These are phyloP conservation scores for Dascyllus trimaculatus DNA, from an alignment of 2,113 vertebrate genomes.

Conservation along the genomic window DNA sequence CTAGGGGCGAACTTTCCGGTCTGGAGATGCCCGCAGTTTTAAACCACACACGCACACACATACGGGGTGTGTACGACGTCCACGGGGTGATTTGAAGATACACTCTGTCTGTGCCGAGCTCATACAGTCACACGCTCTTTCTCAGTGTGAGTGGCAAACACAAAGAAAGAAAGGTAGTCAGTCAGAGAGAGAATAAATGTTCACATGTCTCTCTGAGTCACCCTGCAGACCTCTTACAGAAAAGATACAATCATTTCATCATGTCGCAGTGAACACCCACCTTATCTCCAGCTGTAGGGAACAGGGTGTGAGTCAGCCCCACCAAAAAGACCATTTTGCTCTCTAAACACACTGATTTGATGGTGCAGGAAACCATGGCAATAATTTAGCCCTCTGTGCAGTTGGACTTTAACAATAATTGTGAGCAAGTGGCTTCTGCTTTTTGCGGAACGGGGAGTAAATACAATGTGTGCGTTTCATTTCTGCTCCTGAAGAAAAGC, in stretches of 20 bases:
- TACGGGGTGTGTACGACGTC: slow-evolving; percentile 1
- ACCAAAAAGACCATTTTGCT: slow-evolving; percentile 42
- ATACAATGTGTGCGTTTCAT: slow-evolving; percentile 52
- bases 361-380: slow-evolving; percentile 38
- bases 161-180: slow-evolving; percentile 50
- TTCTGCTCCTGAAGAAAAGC: slow-evolving; percentile 35
- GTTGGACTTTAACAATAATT: slow-evolving; percentile 49
- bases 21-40: slow-evolving; percentile 27
- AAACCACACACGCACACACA: slow-evolving; percentile 6
- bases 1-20: slow-evolving; percentile 48
- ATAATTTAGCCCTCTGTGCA: slow-evolving; percentile 46
- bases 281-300: slow-evolving; percentile 60
- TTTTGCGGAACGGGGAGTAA: slow-evolving; percentile 52
- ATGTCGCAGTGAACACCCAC: slow-evolving; percentile 52
- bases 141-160: slow-evolving; percentile 20
- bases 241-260: slow-evolving; percentile 74
- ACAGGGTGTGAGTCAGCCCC: slow-evolving; percentile 57
- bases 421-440: slow-evolving; percentile 56
- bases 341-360: slow-evolving; percentile 52
- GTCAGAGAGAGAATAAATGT: slow-evolving; percentile 33
- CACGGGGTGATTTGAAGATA: slow-evolving; percentile 47
- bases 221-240: slow-evolving; percentile 62
- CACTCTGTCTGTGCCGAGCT: slow-evolving; percentile 18
- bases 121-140: slow-evolving; percentile 4
- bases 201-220: slow-evolving; percentile 54